Conservation (phyloP, 1,140 invertebrate genomes). For the Aphidius gifuensis region DNA sequence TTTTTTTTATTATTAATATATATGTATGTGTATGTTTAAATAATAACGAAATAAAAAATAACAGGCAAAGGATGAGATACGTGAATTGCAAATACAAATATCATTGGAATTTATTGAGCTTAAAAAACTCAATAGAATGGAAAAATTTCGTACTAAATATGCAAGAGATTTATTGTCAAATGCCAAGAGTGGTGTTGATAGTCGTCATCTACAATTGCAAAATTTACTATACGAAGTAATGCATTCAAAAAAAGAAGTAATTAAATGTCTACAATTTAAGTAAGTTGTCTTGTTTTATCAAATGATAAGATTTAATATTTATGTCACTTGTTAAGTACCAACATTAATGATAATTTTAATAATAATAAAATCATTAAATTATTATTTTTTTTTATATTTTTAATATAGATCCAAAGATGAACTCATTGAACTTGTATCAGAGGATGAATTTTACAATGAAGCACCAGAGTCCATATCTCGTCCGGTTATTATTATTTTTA, state of each 20-base stretch:
- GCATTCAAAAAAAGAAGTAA: constrained; percentile 90
- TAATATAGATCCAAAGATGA: constrained; percentile 85
- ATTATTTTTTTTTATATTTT: constrained; percentile 24
- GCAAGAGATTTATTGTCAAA: constrained; percentile 73
- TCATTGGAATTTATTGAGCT: constrained; percentile 73
- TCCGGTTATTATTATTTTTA: constrained; percentile 57
- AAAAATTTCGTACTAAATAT: constrained; percentile 81
- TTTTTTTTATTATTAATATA: constrained; percentile 12
- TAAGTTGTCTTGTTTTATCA: constrained; percentile 45
- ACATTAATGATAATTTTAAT: background rate
- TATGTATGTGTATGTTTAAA: background rate
- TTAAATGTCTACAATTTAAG: constrained; percentile 90
- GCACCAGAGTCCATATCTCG: constrained; percentile 71
- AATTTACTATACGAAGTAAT: constrained; percentile 94
- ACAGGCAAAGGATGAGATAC: constrained; percentile 63
- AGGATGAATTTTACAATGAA: constrained; percentile 81
- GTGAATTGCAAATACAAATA: constrained; percentile 66
- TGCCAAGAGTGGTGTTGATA: constrained; percentile 85
- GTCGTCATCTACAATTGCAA: constrained; percentile 85
- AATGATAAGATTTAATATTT: constrained; percentile 14
- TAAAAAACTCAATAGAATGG: constrained; percentile 87
- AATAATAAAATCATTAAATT: constrained; percentile 14
- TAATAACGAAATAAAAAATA: constrained; percentile 17
- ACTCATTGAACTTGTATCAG: constrained; percentile 81
- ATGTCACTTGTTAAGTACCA: background rate